Base-by-base conservation (phyloP, 2,797 vertebrate genomes). In the Oceanodroma leucorhoa region DNA sequence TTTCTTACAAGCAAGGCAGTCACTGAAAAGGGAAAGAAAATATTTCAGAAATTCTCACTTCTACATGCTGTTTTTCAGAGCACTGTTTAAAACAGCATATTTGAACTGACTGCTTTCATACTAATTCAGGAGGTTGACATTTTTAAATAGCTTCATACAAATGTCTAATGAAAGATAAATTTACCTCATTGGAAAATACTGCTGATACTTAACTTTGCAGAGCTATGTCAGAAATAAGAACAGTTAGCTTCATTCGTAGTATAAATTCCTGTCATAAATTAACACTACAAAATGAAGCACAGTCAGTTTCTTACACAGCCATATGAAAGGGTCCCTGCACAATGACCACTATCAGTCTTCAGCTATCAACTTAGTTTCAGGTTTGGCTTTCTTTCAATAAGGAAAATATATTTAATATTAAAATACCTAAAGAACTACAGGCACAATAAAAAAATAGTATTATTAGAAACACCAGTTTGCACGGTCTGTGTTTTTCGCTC, bases 131-230 rank as follows among this genome's bases (percentile, higher is more conserved):
- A 90, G 20, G 34, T 0, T 72, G 46, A n/a, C 27, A 45, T 66
- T 87, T 94, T 91, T 21, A 87, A 93, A 88, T 48, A 87, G 65
- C 22, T 75, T 43, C 41, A 78, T n/a, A 67, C 18, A 95, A 89
- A 80, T 46, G 5, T 14, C 54, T 86, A 65, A 76, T 29, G 30
- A 80, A 89, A 85, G 15, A 83, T 32, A 81, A 70, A 83, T 76
- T 85, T 57, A 81, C 23, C 16, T 45, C 36, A 55, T 27, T 72
- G 38, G 50, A 84, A 92, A 90, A 90, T 57, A 89, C 18, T 36
- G 34, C 38, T 58, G 45, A 48, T 75, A 93, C 13, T 36, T 27
- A 72, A 70, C 26, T 70, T 72, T 41, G 23, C 54, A 76, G 65
- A 95, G 32, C 50, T 76, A n/a, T 29, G 14, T 38, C 53, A 91